Conservation (phyloP, 2,888 invertebrate genomes). For the Dryadula phaetusa region DNA sequence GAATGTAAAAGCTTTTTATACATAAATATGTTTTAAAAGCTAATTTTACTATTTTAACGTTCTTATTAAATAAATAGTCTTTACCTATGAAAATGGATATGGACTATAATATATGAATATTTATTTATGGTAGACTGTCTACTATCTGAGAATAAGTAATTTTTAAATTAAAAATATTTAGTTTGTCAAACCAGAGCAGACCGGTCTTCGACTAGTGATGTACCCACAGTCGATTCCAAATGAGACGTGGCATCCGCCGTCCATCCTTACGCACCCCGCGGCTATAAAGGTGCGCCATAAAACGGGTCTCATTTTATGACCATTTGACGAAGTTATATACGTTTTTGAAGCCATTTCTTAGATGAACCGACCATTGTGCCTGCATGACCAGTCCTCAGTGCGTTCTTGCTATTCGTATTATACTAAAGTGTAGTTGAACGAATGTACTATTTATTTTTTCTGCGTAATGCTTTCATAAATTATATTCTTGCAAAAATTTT, state of each 20-base stretch:
- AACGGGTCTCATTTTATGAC: conserved; percentile 81
- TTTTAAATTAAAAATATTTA: conserved; percentile 38
- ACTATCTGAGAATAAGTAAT: neutral
- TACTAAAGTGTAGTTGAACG: conserved; percentile 59
- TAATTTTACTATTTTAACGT: conserved; percentile 11
- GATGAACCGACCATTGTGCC: conserved; percentile 71
- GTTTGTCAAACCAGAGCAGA: conserved; percentile 35
- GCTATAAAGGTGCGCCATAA: conserved; percentile 81
- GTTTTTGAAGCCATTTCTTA: conserved; percentile 79
- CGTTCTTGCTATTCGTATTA: conserved; percentile 65
- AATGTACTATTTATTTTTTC: conserved; percentile 51
- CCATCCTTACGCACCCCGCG: conserved; percentile 73
- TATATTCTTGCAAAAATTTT: neutral
- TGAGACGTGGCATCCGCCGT: conserved; percentile 64
- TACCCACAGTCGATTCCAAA: conserved; percentile 49
- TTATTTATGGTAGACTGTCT: conserved; percentile 1
- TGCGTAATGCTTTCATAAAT: conserved; percentile 8
- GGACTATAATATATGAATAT: neutral
- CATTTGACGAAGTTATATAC: conserved; percentile 82
- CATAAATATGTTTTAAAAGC: conserved; percentile 9
- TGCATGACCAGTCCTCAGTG: conserved; percentile 66
- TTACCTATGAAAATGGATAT: conserved; percentile 1
- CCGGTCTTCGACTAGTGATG: conserved; percentile 42
- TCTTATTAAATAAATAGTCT: conserved; percentile 11
- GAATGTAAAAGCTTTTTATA: conserved; percentile 14